Evolutionary conservation across 2,888 invertebrate genomes (phyloP).

Genomic region (Meteorus cinctellus): DNA sequence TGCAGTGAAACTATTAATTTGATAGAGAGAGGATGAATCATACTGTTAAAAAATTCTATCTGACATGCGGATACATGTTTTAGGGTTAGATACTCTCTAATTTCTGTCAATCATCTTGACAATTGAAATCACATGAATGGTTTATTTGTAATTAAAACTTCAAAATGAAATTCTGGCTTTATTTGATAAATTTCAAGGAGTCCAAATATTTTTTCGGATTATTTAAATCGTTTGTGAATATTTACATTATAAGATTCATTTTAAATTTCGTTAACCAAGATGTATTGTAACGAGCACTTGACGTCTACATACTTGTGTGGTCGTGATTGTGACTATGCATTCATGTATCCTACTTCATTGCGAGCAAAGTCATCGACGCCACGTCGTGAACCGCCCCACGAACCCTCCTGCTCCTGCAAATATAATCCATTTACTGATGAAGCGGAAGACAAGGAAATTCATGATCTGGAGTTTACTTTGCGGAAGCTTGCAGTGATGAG

Average conservation of each 20-base stretch:
- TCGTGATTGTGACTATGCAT: conserved; percentile 15
- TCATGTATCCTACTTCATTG: conserved; percentile 6
- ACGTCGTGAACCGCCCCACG: conserved; percentile 53
- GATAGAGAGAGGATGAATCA: neutral
- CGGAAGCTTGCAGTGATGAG: conserved; percentile 67
- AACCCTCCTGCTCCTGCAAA: conserved; percentile 63
- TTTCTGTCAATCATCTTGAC: conserved; percentile 13
- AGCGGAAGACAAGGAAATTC: conserved; percentile 60
- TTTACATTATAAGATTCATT: neutral
- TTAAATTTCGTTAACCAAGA: neutral
- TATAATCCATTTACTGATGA: conserved; percentile 64
- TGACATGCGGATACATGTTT: neutral
- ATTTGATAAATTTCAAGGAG: neutral
- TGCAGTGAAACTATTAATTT: neutral
- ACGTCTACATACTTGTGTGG: conserved; percentile 29
- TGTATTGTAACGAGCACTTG: conserved; percentile 26
- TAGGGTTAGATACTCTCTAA: neutral
- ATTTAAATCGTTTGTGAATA: neutral
- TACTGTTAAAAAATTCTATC: neutral
- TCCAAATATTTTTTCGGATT: neutral
- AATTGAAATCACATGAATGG: conserved; percentile 13
- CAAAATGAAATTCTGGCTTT: conserved; percentile 2
- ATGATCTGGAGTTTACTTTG: conserved; percentile 63
- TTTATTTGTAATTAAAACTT: neutral
- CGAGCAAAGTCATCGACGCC: neutral